These are phyloP conservation scores for Probaryconus sp. DNA, from an alignment of 1,140 invertebrate genomes.

Conservation along the genomic window DNA sequence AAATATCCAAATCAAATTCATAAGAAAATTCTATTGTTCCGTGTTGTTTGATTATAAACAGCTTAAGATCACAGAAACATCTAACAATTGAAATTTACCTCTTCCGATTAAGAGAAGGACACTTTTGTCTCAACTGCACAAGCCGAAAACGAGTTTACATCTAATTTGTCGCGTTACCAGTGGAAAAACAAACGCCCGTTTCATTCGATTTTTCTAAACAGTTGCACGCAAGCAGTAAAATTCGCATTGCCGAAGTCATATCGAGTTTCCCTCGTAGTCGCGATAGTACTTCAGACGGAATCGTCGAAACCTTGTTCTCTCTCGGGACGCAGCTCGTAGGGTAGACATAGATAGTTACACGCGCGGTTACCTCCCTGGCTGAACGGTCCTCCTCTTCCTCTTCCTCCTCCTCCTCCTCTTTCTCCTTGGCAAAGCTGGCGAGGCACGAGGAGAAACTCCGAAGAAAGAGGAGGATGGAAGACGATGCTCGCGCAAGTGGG, in stretches of 20 bases:
- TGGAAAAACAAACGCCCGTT: slow-evolving; percentile 45
- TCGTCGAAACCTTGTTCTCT: slow-evolving; percentile 50
- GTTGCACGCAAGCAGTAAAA: slow-evolving; percentile 43
- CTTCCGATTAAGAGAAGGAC: slow-evolving; percentile 7
- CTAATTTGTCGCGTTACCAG: slow-evolving; percentile 32
- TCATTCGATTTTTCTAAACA: slow-evolving; percentile 42
- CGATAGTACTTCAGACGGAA: slow-evolving; percentile 33
- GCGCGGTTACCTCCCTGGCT: slow-evolving; percentile 69
- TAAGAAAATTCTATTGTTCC: too few species aligned
- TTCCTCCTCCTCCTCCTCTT: slow-evolving; percentile 24
- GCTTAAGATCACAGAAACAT: slow-evolving; percentile 7
- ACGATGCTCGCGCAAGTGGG: slow-evolving; percentile 61
- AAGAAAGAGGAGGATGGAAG: slow-evolving; percentile 25
- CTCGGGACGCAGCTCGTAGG: slow-evolving; percentile 36
- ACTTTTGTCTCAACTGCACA: slow-evolving; percentile 14
- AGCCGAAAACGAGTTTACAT: slow-evolving; percentile 35
- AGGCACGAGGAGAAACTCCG: slow-evolving; percentile 20
- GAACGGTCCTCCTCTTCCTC: slow-evolving; percentile 29
- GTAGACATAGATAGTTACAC: slow-evolving; percentile 69
- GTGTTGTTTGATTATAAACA: too few species aligned
- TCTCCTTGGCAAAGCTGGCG: slow-evolving; percentile 31
- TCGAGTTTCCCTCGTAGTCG: slow-evolving; percentile 30
- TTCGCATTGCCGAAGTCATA: slow-evolving; percentile 38
- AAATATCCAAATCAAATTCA: too few species aligned
- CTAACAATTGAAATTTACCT: slow-evolving; percentile 27